Base-by-base conservation (phyloP, 2,888 invertebrate genomes). In the Chironomus tentans region DNA sequence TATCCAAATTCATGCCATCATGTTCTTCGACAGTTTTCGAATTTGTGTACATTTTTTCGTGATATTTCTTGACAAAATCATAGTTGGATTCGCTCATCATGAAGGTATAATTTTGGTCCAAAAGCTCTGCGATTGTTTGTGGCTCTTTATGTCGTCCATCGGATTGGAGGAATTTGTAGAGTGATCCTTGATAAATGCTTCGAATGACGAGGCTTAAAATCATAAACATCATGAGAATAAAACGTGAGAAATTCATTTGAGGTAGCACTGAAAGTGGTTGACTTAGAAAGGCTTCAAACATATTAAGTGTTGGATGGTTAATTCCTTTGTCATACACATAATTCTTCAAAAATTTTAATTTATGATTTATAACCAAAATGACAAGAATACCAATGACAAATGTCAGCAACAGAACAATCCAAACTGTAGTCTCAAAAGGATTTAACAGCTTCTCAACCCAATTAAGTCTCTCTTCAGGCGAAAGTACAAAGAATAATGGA, bases 171-270 rank as follows among this genome's bases (percentile, higher is more conserved):
- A 56, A 69, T 15, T 28, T 56, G 15, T 56, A 69, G 15, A 68
- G 38, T 15, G 24, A 75, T 56, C 75, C 75, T 56, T 75, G 75
- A 75, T 75, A 75, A 12, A 50, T n/a, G 15, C 24, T 75, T 48
- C 75, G 13, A 12, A 68, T 12, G 2, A 75, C 56, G n/a, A 75
- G 21, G 28, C 68, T 50, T 7, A 56, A 50, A 18, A 75, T 15
- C 5, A 69, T 10, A 69, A 75, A 75, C 38, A 75, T 68, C 38
- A 75, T 69, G 6, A 75, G 15, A n/a, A 75, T 6, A 7, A 50
- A 28, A 2, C 75, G 15, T 21, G 75, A 38, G 50, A 75, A 75
- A 47, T 69, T 69, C n/a, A 21, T 22, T 13, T 50, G 48, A 12
- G 75, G 75, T 0, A 75, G 7, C 1, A n/a, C 12, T 22, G 48